phyloP scores from a whole-genome alignment of 2,888 invertebrate species.

The Drosophila villosipedis region DNA sequence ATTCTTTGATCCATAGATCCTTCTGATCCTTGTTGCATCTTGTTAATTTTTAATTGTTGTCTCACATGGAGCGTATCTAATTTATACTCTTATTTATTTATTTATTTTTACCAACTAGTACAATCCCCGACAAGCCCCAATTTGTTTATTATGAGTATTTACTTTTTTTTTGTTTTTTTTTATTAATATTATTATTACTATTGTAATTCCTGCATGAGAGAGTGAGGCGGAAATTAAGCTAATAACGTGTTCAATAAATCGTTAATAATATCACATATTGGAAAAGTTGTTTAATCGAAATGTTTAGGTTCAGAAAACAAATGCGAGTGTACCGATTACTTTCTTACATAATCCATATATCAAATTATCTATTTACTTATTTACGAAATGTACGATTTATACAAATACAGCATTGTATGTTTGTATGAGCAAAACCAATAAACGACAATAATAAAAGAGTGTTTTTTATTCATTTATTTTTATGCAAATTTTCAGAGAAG shows the following conservation, averaged over 20 bases:
- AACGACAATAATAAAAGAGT: constrained; percentile 40
- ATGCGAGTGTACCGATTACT: constrained; percentile 32
- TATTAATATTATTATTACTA: constrained; percentile 41
- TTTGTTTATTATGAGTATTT: constrained; percentile 48
- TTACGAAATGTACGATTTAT: constrained; percentile 42
- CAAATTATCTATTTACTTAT: constrained; percentile 42
- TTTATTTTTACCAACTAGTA: constrained; percentile 58
- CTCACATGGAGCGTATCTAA: constrained; percentile 32
- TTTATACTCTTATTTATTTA: constrained; percentile 41
- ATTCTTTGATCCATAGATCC: constrained; percentile 21
- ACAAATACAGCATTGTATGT: constrained; percentile 48
- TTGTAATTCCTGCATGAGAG: constrained; percentile 50
- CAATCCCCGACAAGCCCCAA: constrained; percentile 1
- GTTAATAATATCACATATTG: constrained; percentile 39
- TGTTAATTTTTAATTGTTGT: constrained; percentile 37
- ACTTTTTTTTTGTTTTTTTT: constrained; percentile 35
- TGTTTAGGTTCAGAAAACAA: constrained; percentile 26
- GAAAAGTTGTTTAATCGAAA: constrained; percentile 18
- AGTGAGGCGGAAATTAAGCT: constrained; percentile 36
- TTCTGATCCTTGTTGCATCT: constrained; percentile 14
- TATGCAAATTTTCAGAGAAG: neutral
- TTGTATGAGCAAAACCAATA: constrained; percentile 55
- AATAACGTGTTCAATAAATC: constrained; percentile 62
- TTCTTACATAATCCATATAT: constrained; percentile 35
- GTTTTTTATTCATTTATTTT: neutral